Conservation (phyloP, 2,113 vertebrate species). For the Phylloscopus trochilus region DNA sequence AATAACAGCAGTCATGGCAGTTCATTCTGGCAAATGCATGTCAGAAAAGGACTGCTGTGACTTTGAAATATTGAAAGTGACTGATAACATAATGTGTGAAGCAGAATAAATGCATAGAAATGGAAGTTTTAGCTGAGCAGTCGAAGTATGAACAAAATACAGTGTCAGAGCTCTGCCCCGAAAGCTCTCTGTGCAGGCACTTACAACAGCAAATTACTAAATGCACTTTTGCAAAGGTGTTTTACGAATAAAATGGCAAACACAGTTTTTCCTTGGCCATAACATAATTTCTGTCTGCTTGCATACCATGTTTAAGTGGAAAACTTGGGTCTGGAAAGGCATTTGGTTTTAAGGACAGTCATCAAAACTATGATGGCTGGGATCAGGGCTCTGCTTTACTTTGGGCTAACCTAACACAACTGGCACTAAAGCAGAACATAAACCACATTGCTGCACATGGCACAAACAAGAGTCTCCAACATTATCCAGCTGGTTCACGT, state of each 20-base stretch:
- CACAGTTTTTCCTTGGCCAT: neutral
- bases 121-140: constrained; percentile 72
- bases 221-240: constrained; percentile 62
- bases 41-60: constrained; percentile 74
- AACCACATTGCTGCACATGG: neutral
- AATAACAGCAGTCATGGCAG: constrained; percentile 76
- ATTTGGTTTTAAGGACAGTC: neutral
- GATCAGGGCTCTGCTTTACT: neutral
- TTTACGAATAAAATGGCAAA: constrained; percentile 60
- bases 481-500: neutral
- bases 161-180: constrained; percentile 33
- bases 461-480: neutral
- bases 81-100: constrained; percentile 77
- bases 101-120: constrained; percentile 80
- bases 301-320: neutral
- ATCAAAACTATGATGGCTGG: neutral
- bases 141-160: constrained; percentile 70
- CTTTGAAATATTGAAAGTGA: constrained; percentile 78
- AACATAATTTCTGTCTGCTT: neutral
- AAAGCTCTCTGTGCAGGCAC: constrained; percentile 42
- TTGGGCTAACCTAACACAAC: neutral
- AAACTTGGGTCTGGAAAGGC: neutral
- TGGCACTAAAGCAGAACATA: neutral
- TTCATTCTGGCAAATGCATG: constrained; percentile 73
- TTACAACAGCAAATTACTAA: constrained; percentile 67